Evolutionary conservation across 1,140 invertebrate species (phyloP).

Genomic region (Penaeus indicus): DNA sequence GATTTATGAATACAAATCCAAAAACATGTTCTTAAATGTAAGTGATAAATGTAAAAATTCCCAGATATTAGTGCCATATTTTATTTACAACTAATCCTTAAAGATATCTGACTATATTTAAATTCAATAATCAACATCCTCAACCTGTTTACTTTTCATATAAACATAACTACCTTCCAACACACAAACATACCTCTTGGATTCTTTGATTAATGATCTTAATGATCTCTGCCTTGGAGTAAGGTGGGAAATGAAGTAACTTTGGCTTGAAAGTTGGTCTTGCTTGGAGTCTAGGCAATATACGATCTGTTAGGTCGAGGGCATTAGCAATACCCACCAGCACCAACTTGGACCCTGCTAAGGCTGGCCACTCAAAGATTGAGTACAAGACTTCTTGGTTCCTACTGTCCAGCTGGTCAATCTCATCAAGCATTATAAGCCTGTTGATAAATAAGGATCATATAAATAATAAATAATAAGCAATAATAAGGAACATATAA

Average conservation of each 20-base stretch:
- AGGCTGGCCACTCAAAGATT: conserved; percentile 92
- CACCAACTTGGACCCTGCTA: conserved; percentile 80
- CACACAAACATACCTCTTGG: conserved; percentile 73
- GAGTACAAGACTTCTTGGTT: conserved; percentile 91
- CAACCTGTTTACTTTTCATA: conserved; percentile 19
- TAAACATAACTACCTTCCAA: conserved; percentile 15
- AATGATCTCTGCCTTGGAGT: conserved; percentile 89
- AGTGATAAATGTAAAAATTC: too few species aligned
- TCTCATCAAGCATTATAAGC: conserved; percentile 88
- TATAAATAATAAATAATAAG: neutral
- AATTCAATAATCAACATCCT: neutral
- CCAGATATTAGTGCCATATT: too few species aligned
- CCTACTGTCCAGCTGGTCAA: conserved; percentile 89
- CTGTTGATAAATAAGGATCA: conserved; percentile 17
- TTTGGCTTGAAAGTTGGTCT: conserved; percentile 70
- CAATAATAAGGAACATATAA: neutral
- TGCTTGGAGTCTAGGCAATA: conserved; percentile 85
- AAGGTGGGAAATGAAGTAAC: conserved; percentile 93
- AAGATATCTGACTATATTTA: neutral
- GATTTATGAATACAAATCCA: too few species aligned
- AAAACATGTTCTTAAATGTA: too few species aligned
- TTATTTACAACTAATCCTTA: too few species aligned
- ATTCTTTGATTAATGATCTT: conserved; percentile 80
- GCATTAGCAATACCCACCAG: conserved; percentile 96
- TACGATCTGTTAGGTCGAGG: conserved; percentile 93